Conservation (phyloP, 2,888 invertebrate genomes). For the Terebella lapidaria region DNA sequence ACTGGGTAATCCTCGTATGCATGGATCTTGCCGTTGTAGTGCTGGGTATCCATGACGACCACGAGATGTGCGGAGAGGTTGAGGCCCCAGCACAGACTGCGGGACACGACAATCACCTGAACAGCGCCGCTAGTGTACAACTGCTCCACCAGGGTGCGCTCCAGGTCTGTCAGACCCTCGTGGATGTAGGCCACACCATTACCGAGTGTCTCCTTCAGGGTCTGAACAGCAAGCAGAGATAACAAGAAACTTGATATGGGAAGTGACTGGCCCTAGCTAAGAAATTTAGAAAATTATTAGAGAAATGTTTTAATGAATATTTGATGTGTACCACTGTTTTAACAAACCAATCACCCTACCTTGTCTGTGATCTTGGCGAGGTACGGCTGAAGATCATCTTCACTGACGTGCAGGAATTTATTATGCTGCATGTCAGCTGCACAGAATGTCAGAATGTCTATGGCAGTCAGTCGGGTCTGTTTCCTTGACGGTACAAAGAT, state of each 20-base stretch:
- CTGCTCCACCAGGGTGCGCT: slow-evolving; percentile 86
- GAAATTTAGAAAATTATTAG: too few species aligned
- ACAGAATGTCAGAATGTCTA: slow-evolving; percentile 89
- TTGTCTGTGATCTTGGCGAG: slow-evolving; percentile 82
- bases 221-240: slow-evolving; percentile 58
- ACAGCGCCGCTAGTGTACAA: slow-evolving; percentile 89
- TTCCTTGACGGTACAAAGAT: slow-evolving; percentile 65
- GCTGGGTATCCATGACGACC: slow-evolving; percentile 93
- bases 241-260: too few species aligned
- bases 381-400: slow-evolving; percentile 80
- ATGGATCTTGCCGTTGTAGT: slow-evolving; percentile 70
- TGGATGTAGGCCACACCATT: slow-evolving; percentile 97
- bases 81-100: slow-evolving; percentile 88
- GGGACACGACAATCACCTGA: slow-evolving; percentile 80
- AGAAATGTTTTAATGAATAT: too few species aligned
- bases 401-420: slow-evolving; percentile 77
- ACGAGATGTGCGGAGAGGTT: slow-evolving; percentile 86
- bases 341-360: slow-evolving; percentile 55
- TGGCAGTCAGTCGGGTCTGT: slow-evolving; percentile 88
- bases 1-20: slow-evolving; percentile 97
- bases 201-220: slow-evolving; percentile 81
- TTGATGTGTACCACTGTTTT: too few species aligned
- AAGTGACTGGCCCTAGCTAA: too few species aligned
- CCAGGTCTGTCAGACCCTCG: slow-evolving; percentile 80
- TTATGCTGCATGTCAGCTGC: slow-evolving; percentile 82